Percentiles rank a stretch among this genome's conserved stretches.
These are phyloP conservation scores for Sternotherus odoratus DNA, from an alignment of 2,797 vertebrate species.

Conservation along the genomic window DNA sequence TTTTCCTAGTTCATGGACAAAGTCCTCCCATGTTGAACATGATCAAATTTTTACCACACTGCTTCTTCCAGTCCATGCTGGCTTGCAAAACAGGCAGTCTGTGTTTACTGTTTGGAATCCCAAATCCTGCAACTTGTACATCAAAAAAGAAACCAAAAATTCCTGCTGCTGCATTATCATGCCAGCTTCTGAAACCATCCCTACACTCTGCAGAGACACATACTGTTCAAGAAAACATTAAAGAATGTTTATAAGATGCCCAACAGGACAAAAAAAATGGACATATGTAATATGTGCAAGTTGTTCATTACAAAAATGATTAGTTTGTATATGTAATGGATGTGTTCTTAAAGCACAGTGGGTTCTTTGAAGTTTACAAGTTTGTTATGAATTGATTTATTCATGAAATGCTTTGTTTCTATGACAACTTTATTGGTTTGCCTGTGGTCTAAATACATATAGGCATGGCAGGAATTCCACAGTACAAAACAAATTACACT, in stretches of 20 bases:
- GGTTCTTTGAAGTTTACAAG: slow-evolving; percentile 81
- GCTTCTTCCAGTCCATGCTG: slow-evolving; percentile 16
- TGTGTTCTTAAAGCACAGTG: slow-evolving; percentile 75
- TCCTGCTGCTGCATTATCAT: slow-evolving; percentile 66
- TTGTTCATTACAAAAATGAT: slow-evolving; percentile 78
- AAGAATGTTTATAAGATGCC: slow-evolving; percentile 73
- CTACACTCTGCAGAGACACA: slow-evolving; percentile 56
- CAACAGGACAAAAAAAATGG: slow-evolving; percentile 72
- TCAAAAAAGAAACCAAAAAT: slow-evolving; percentile 60
- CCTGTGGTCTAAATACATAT: slow-evolving; percentile 86
- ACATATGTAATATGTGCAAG: slow-evolving; percentile 48
- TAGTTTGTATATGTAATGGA: slow-evolving; percentile 74
- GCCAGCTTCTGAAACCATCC: slow-evolving; percentile 68
- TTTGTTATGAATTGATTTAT: slow-evolving; percentile 86
- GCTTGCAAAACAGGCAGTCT: slow-evolving; percentile 43
- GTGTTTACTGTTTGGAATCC: slow-evolving; percentile 10
- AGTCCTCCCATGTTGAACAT: slow-evolving; percentile 48
- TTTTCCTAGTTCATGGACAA: slow-evolving; percentile 55
- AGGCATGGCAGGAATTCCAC: slow-evolving; percentile 83
- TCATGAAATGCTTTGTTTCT: slow-evolving; percentile 87
- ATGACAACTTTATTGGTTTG: slow-evolving; percentile 87
- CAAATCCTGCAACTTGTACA: slow-evolving; percentile 20
- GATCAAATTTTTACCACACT: slow-evolving; percentile 41
- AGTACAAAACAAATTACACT: slow-evolving; percentile 84
- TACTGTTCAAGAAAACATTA: slow-evolving; percentile 59